A percentile compares a stretch with the other conserved stretches of the same genome.
Evolutionary conservation across 1,140 invertebrate genomes (phyloP).

Genomic region (Tribolium castaneum): DNA sequence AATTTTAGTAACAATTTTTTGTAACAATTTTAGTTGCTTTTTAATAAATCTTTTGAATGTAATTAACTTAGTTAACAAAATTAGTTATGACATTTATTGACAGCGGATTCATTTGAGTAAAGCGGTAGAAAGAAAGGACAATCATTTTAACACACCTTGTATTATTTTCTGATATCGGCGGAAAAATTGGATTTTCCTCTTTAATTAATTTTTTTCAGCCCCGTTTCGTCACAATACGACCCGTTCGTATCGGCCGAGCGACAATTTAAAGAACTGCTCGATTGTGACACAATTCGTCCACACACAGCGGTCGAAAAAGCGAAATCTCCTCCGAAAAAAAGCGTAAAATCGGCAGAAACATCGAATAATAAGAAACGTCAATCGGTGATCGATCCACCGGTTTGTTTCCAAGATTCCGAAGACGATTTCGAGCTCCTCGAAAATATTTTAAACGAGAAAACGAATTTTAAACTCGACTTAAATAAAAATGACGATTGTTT

Average conservation of each 20-base stretch:
- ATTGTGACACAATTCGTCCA: constrained; percentile 56
- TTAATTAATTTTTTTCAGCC: constrained; percentile 39
- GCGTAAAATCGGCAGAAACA: constrained; percentile 44
- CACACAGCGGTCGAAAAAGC: constrained; percentile 30
- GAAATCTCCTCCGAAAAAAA: constrained; percentile 47
- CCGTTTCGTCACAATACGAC: constrained; percentile 67
- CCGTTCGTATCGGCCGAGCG: constrained; percentile 75
- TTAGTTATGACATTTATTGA: too few relatives aligned
- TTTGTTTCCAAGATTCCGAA: constrained; percentile 63
- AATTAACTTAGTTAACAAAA: too few relatives aligned
- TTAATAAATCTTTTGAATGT: too few relatives aligned
- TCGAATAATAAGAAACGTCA: constrained; percentile 53
- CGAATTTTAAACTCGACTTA: constrained; percentile 42
- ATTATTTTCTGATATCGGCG: too few relatives aligned
- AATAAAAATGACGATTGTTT: constrained; percentile 14
- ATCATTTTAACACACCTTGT: too few relatives aligned
- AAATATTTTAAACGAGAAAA: constrained; percentile 58
- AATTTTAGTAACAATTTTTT: too few relatives aligned
- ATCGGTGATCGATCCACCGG: constrained; percentile 65
- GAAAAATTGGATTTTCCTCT: too few relatives aligned
- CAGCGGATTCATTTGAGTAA: too few relatives aligned
- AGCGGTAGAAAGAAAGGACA: too few relatives aligned
- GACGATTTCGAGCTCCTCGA: constrained; percentile 61
- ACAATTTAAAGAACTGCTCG: constrained; percentile 76
- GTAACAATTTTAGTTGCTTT: too few relatives aligned